A percentile compares a stretch with the other conserved stretches of the same genome.
Evolutionary conservation across 2,888 invertebrate genomes (phyloP).

Genomic region (Molorchus minor): DNA sequence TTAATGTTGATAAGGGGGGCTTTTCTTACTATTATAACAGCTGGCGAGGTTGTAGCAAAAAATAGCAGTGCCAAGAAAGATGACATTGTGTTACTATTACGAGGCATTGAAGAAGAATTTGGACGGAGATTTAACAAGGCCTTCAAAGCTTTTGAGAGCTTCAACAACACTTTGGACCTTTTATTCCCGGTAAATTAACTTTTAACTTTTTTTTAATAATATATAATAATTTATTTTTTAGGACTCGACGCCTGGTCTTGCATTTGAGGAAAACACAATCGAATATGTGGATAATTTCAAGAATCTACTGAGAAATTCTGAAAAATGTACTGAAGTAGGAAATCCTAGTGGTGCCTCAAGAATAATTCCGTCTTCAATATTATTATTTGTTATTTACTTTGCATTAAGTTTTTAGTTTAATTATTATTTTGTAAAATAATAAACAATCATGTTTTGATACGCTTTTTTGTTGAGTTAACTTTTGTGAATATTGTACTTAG

Average conservation of each 20-base stretch:
- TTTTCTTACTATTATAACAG: conserved; percentile 68
- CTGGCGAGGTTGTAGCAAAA: conserved; percentile 69
- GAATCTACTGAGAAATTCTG: conserved; percentile 65
- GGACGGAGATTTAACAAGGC: conserved; percentile 61
- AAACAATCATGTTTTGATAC: conserved; percentile 11
- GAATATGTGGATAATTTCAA: conserved; percentile 67
- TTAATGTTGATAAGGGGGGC: conserved; percentile 66
- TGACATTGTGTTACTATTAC: conserved; percentile 50
- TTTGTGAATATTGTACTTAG: conserved; percentile 17
- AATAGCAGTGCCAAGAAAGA: conserved; percentile 53
- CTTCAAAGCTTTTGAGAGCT: conserved; percentile 69
- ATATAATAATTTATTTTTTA: conserved; percentile 30
- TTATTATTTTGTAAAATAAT: not conserved
- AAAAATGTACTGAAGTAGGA: conserved; percentile 49
- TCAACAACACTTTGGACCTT: conserved; percentile 65
- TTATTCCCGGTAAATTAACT: conserved; percentile 66
- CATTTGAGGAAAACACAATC: conserved; percentile 60
- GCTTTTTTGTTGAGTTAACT: conserved; percentile 5
- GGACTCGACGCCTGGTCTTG: conserved; percentile 69
- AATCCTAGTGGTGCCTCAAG: conserved; percentile 4
- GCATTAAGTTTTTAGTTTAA: conserved; percentile 21
- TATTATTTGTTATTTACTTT: conserved; percentile 19
- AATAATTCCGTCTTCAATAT: conserved; percentile 20
- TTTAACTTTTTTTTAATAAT: not conserved
- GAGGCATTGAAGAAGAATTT: conserved; percentile 53